These are phyloP conservation scores for Spermophilus dauricus DNA, from an alignment of 2,113 vertebrate species.

Conservation along the genomic window DNA sequence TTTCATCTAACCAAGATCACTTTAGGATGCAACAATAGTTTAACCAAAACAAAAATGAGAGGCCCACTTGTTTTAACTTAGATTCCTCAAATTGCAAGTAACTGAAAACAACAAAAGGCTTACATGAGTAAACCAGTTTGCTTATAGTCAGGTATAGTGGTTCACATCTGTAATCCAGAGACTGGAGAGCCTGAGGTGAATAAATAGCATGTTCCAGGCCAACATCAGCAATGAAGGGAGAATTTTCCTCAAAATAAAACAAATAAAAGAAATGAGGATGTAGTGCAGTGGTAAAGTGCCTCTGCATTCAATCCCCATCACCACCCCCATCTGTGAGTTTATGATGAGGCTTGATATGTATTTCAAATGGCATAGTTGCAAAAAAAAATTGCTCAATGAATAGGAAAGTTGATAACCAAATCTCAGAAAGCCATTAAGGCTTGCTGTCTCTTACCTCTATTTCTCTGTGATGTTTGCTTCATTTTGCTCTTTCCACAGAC, in stretches of 20 bases:
- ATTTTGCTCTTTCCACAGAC: background rate
- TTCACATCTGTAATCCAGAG: too few relatives aligned
- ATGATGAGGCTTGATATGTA: background rate
- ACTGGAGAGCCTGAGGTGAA: too few relatives aligned
- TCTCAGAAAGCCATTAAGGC: too few relatives aligned
- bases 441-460: background rate
- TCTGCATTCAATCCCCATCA: too few relatives aligned
- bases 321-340: background rate
- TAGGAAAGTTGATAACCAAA: background rate
- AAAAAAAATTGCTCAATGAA: background rate
- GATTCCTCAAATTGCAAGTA: background rate
- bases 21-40: background rate
- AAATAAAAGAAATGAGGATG: too few relatives aligned
- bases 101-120: background rate
- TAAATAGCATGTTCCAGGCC: too few relatives aligned
- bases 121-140: background rate
- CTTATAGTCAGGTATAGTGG: too few relatives aligned
- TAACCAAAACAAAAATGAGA: background rate
- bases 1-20: background rate
- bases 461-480: background rate
- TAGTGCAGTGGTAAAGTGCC: too few relatives aligned
- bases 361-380: background rate
- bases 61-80: background rate
- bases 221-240: too few relatives aligned
- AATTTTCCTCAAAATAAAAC: too few relatives aligned